These are phyloP conservation scores for Limnephilus rhombicus DNA, from an alignment of 2,888 invertebrate genomes.

Conservation along the genomic window DNA sequence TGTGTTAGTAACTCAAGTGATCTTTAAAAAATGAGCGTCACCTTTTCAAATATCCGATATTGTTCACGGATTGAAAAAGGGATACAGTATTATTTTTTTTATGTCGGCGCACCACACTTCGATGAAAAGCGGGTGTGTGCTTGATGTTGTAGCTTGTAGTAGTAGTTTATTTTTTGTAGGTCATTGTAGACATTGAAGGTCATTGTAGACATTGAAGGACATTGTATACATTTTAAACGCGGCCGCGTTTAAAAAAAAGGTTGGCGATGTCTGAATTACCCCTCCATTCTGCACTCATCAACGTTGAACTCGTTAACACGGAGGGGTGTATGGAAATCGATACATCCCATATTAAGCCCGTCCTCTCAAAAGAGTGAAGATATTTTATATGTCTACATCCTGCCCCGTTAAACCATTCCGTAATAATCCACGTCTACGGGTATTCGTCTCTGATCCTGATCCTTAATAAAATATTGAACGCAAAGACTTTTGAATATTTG, in stretches of 20 bases:
- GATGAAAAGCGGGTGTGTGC: too few species aligned
- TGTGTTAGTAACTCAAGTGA: too few species aligned
- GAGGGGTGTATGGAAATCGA: background rate
- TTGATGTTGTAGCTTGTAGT: too few species aligned
- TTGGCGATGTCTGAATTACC: background rate
- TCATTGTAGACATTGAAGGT: too few species aligned
- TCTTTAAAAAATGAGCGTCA: too few species aligned
- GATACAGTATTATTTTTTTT: too few species aligned
- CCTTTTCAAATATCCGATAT: too few species aligned
- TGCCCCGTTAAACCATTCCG: background rate
- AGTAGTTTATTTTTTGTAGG: too few species aligned
- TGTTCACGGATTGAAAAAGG: too few species aligned
- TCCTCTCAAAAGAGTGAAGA: background rate
- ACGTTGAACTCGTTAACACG: background rate
- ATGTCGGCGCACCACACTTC: too few species aligned
- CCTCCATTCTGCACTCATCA: background rate
- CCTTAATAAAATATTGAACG: background rate
- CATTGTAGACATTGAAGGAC: too few species aligned
- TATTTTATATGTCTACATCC: background rate
- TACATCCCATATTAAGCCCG: background rate
- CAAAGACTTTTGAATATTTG: background rate
- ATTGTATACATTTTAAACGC: too few species aligned
- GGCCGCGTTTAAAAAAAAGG: background rate
- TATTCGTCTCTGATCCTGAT: background rate
- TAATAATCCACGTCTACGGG: background rate